phyloP scores from a whole-genome alignment of 1,140 invertebrate genomes.

The Zaprionus ghesquierei region DNA sequence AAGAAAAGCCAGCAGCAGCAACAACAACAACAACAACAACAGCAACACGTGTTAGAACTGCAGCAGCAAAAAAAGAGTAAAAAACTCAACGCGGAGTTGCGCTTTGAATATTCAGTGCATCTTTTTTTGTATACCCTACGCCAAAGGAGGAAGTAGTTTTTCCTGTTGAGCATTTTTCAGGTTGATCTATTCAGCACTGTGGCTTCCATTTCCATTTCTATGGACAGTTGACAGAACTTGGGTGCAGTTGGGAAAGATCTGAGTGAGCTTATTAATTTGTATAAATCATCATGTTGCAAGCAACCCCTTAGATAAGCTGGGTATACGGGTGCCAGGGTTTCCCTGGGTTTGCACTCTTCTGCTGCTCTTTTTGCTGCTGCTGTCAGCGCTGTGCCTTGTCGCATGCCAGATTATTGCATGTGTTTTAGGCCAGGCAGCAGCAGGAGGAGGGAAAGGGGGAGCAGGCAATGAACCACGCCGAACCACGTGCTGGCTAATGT shows the following conservation, averaged over 20 bases:
- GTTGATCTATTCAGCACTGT: background rate
- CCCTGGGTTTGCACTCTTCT: background rate
- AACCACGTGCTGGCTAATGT: slow-evolving; percentile 39
- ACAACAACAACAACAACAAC: slow-evolving; percentile 21
- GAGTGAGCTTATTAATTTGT: background rate
- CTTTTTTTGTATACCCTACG: slow-evolving; percentile 40
- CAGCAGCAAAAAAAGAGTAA: slow-evolving; percentile 12
- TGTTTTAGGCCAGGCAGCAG: slow-evolving; percentile 33
- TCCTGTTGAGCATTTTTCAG: background rate
- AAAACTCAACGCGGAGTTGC: slow-evolving; percentile 52
- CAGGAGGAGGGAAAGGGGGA: background rate
- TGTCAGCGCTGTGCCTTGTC: slow-evolving; percentile 49
- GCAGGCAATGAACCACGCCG: background rate
- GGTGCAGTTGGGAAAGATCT: background rate
- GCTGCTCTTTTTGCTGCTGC: slow-evolving; percentile 17
- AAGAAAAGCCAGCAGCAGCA: slow-evolving; percentile 43
- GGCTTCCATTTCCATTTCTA: too few relatives aligned
- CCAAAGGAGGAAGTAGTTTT: background rate
- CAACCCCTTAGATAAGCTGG: background rate
- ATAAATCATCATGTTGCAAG: background rate
- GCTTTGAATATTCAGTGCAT: slow-evolving; percentile 79
- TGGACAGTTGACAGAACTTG: background rate
- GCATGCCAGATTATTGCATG: slow-evolving; percentile 73
- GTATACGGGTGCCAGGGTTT: background rate
- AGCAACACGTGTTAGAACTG: slow-evolving; percentile 31